Conservation (phyloP, 2,797 vertebrate genomes). For the Poecilia picta region DNA sequence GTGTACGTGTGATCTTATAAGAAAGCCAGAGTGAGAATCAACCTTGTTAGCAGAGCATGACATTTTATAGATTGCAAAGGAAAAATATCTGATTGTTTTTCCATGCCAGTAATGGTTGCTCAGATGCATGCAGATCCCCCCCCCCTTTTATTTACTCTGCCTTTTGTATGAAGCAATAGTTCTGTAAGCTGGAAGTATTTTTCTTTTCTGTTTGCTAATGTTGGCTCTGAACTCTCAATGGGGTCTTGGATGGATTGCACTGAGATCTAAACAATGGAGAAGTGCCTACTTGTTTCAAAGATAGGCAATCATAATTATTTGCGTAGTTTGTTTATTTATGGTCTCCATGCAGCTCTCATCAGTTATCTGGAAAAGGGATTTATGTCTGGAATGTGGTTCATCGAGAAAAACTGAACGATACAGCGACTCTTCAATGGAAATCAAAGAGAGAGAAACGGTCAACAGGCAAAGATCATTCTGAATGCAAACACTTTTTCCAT, state of each 20-base stretch:
- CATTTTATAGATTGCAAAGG: background rate
- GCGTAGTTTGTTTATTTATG: background rate
- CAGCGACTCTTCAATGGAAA: constrained; percentile 21
- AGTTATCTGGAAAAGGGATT: background rate
- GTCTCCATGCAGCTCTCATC: background rate
- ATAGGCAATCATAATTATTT: background rate
- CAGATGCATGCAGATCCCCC: background rate
- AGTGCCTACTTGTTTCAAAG: background rate
- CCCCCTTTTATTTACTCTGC: background rate
- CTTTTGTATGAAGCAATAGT: background rate
- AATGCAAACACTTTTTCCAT: background rate
- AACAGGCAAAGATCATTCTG: background rate
- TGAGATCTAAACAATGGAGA: background rate
- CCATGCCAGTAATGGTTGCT: background rate
- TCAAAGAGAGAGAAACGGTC: background rate
- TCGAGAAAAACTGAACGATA: constrained; percentile 29
- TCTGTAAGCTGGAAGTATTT: background rate
- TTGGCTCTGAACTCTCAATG: background rate
- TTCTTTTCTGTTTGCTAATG: background rate
- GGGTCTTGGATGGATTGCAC: background rate
- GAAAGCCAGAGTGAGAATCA: background rate
- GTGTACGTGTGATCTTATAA: background rate
- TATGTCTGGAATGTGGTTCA: constrained; percentile 44
- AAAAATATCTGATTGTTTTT: background rate
- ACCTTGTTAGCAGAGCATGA: background rate